Base-by-base conservation (phyloP, 2,113 vertebrate species). In the Sigmodon hispidus region DNA sequence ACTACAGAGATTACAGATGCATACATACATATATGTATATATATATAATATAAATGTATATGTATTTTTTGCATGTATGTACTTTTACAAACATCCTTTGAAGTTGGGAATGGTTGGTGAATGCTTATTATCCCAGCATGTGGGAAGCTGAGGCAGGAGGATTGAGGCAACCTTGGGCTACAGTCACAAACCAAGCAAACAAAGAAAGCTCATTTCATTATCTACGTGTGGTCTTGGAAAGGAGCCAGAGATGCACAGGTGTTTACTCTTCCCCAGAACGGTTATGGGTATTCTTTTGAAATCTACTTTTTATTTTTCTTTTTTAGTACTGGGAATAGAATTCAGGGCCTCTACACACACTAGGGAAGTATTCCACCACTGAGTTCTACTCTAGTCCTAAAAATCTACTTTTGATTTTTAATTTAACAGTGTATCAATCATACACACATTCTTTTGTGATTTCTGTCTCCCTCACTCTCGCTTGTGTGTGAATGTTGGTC, bases 331-430 rank as follows among this genome's bases (percentile, higher is more conserved):
- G 12, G 22, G 31, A 15, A 48, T 70, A 26, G 31, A 69, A 21
- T 48, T 31, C 7, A 65, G 40, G 40, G 57, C 40, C 34, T 83
- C 24, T n/a, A 77, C 12, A 40, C 26, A 36, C 1, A 6, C 45
- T 52, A 65, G 89, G 36, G 29, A 72, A 11, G 57, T 36, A 36
- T 34, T 55, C 36, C 21, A 40, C 57, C 29, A 26, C 59, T 26
- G 48, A 77, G 31, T 11, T 29, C 45, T 17, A 69, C 63, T 65
- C 21, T 12, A 16, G n/a, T 17, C 55, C 13, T 43, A 57, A 48
- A 96, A 95, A 59, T 59, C 84, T 69, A 55, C 19, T 67, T 93
- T 61, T 70, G 29, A 90, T 31, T 94, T 89, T 87, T 77, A 84
- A 84, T 84, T 84, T 84, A 84, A 84, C 8, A 91, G 15, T 31